Percentiles rank a stretch among this genome's conserved stretches.
Conservation (phyloP, 1,140 invertebrate genomes). For the Procambarus clarkii region DNA sequence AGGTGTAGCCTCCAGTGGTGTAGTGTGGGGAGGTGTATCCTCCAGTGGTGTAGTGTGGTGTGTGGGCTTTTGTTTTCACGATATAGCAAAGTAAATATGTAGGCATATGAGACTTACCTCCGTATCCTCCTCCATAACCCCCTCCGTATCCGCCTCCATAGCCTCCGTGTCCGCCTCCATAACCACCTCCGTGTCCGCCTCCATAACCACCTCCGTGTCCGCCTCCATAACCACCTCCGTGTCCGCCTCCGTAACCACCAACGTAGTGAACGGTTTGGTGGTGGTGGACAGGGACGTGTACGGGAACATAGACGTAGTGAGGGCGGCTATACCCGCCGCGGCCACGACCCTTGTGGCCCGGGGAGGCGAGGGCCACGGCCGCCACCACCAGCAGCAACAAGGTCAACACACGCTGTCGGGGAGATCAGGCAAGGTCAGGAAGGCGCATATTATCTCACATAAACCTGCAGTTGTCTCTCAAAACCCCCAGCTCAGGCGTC, state of each 20-base stretch:
- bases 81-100: too few species aligned
- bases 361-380: background rate
- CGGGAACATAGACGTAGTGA: background rate
- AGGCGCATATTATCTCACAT: too few species aligned
- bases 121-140: too few species aligned
- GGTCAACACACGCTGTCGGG: background rate
- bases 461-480: too few species aligned
- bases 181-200: background rate
- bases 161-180: background rate
- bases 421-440: too few species aligned
- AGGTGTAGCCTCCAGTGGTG: too few species aligned
- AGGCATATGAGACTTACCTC: too few species aligned
- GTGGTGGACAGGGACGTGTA: background rate
- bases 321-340: background rate
- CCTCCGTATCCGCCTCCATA: background rate
- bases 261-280: background rate
- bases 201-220: background rate
- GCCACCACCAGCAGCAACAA: background rate
- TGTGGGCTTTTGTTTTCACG: too few species aligned
- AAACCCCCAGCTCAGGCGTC: too few species aligned
- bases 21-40: too few species aligned
- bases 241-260: background rate
- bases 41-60: too few species aligned
- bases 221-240: background rate
- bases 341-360: background rate